Conservation (phyloP, 2,888 invertebrate species). For the Amiota minor region DNA sequence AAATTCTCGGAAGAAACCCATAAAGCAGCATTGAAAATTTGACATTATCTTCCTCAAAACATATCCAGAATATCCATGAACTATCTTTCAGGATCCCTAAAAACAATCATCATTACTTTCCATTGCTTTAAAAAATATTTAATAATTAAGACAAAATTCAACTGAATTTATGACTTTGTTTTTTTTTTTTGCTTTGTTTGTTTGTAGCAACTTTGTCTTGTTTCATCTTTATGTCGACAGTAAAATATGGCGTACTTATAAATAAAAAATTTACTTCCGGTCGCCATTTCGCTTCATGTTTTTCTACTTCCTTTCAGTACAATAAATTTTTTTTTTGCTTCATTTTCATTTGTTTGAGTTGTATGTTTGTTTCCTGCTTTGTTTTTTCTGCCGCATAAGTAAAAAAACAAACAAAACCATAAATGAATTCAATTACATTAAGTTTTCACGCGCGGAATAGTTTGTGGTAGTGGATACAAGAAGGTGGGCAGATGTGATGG, state of each 20-base stretch:
- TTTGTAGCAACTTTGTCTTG: too few species aligned
- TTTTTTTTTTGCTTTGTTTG: too few species aligned
- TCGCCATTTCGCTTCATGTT: conserved; percentile 17
- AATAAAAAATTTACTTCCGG: conserved; percentile 26
- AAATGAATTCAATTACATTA: conserved; percentile 67
- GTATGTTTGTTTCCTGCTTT: neutral
- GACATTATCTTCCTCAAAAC: too few species aligned
- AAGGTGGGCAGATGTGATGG: too few species aligned
- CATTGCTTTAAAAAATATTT: too few species aligned
- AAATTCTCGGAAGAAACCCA: too few species aligned
- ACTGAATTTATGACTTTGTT: too few species aligned
- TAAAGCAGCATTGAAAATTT: too few species aligned
- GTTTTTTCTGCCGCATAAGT: conserved; percentile 45
- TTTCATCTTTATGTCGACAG: neutral
- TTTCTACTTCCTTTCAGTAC: neutral
- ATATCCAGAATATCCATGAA: too few species aligned
- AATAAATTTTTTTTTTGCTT: neutral
- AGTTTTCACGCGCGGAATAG: conserved; percentile 48
- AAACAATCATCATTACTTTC: too few species aligned
- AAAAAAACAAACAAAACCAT: conserved; percentile 61
- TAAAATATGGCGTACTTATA: conserved; percentile 8
- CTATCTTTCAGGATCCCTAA: too few species aligned
- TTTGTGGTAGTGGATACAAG: conserved; percentile 17
- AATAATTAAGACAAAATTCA: too few species aligned
- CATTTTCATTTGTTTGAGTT: neutral